phyloP scores from a whole-genome alignment of 1,140 invertebrate genomes.

The Drosophila arizonae region DNA sequence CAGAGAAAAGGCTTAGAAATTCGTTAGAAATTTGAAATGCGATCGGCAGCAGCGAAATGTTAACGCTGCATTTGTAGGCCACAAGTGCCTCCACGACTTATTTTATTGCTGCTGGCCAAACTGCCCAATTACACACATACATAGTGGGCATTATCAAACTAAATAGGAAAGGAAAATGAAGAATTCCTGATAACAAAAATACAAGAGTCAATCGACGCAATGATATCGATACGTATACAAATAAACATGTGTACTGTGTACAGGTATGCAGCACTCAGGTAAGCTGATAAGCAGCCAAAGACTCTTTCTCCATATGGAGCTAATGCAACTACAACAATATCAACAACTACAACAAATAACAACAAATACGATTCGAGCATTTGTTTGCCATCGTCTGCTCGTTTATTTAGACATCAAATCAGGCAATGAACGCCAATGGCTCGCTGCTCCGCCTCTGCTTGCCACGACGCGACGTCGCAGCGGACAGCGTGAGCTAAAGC shows the following conservation, averaged over 20 bases:
- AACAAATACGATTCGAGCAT: slow-evolving; percentile 51
- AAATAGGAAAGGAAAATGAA: background rate
- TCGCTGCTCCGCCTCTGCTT: slow-evolving; percentile 2
- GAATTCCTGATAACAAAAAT: slow-evolving; percentile 17
- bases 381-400: slow-evolving; percentile 28
- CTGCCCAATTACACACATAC: slow-evolving; percentile 19
- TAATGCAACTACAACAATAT: slow-evolving; percentile 8
- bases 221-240: slow-evolving; percentile 39
- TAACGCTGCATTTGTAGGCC: slow-evolving; percentile 34
- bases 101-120: background rate
- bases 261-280: slow-evolving; percentile 16
- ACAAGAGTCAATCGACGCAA: slow-evolving; percentile 34
- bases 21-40: slow-evolving; percentile 41
- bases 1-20: slow-evolving; percentile 17
- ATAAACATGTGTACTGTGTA: slow-evolving; percentile 23
- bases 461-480: background rate
- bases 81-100: slow-evolving; percentile 13
- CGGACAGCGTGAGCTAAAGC: background rate
- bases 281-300: slow-evolving; percentile 35
- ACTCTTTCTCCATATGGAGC: slow-evolving; percentile 28
- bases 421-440: slow-evolving; percentile 52
- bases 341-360: slow-evolving; percentile 41
- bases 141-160: slow-evolving; percentile 9
- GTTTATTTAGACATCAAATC: slow-evolving; percentile 72
- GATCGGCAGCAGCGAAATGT: slow-evolving; percentile 35